phyloP scores from a whole-genome alignment of 2,113 vertebrate genomes.

The Paramisgurnus dabryanus region DNA sequence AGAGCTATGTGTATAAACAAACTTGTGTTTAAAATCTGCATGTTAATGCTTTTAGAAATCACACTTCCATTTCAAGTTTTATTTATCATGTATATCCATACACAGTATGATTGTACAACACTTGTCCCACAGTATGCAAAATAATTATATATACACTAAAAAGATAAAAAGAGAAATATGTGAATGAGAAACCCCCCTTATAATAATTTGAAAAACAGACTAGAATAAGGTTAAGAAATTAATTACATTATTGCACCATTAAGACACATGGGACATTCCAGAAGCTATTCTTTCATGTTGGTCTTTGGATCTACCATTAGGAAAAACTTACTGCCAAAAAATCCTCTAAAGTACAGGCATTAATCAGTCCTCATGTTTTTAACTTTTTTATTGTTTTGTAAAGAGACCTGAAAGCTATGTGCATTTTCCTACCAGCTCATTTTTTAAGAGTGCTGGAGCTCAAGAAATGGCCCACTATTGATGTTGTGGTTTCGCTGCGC shows the following conservation, averaged over 20 bases:
- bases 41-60: too few species aligned
- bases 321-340: background rate
- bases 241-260: background rate
- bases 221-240: background rate
- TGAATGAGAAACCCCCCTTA: too few species aligned
- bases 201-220: too few species aligned
- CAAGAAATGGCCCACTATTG: constrained; percentile 9
- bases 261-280: background rate
- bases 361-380: constrained; percentile 3
- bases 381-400: background rate
- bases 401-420: background rate
- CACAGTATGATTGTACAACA: too few species aligned
- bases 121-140: too few species aligned
- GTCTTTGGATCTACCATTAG: background rate
- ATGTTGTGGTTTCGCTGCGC: constrained; percentile 31
- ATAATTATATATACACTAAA: too few species aligned
- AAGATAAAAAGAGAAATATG: too few species aligned
- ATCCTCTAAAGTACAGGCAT: background rate
- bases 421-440: background rate
- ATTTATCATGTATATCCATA: too few species aligned
- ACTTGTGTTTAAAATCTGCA: too few species aligned
- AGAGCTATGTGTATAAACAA: too few species aligned
- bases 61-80: too few species aligned
- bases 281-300: background rate
- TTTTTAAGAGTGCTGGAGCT: background rate